phyloP scores from a whole-genome alignment of 1,140 invertebrate species.

The Heliothis subflexa region DNA sequence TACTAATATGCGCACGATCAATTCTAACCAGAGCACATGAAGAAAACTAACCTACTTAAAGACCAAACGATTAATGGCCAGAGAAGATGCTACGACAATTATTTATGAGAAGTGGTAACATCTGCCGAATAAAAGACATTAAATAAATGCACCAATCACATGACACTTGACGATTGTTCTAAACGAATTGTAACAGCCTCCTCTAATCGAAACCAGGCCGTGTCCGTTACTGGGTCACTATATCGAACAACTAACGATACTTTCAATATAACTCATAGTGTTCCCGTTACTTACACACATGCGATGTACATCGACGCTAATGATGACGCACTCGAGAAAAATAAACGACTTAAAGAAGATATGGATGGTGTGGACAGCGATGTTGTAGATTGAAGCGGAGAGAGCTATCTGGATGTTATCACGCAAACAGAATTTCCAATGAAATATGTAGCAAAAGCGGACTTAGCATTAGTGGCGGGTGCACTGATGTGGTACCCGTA shows the following conservation, averaged over 20 bases:
- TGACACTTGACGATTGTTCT: constrained; percentile 53
- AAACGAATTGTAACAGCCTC: constrained; percentile 47
- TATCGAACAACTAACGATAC: constrained; percentile 51
- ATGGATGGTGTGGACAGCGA: constrained; percentile 46
- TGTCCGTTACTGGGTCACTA: constrained; percentile 62
- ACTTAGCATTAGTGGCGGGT: constrained; percentile 48
- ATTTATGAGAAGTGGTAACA: constrained; percentile 6
- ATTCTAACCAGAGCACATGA: constrained; percentile 4
- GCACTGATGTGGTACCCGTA: constrained; percentile 45
- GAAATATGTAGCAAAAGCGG: constrained; percentile 65
- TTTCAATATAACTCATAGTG: constrained; percentile 30
- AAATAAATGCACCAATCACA: constrained; percentile 34
- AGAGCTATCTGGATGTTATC: constrained; percentile 59
- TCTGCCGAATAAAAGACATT: constrained; percentile 28
- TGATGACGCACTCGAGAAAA: constrained; percentile 10
- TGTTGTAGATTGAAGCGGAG: constrained; percentile 43
- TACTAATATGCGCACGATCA: constrained; percentile 3
- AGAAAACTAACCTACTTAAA: neutral
- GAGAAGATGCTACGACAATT: neutral
- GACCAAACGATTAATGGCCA: constrained; percentile 20
- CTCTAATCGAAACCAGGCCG: constrained; percentile 63
- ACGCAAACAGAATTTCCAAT: constrained; percentile 76
- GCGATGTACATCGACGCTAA: constrained; percentile 49
- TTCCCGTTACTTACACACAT: constrained; percentile 19
- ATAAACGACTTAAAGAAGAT: constrained; percentile 40